Percentiles rank a stretch among this genome's conserved stretches.
Evolutionary conservation across 2,797 vertebrate species (phyloP).

Genomic region (Takifugu rubripes): DNA sequence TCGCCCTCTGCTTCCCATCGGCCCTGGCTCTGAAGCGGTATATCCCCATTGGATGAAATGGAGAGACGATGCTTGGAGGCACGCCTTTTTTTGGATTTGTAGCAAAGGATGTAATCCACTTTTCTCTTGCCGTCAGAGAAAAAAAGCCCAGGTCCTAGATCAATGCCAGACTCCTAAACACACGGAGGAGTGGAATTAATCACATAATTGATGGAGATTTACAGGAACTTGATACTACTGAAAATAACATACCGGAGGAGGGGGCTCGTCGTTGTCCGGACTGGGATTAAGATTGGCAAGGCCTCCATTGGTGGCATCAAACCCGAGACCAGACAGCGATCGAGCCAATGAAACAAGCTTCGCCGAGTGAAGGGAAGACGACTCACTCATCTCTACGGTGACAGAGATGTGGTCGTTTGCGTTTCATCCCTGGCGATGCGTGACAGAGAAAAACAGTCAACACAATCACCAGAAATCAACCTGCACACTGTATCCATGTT

Average conservation of each 20-base stretch:
- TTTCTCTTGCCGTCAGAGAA: conserved; percentile 88
- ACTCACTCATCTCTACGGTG: conserved; percentile 63
- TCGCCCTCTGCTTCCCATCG: conserved; percentile 51
- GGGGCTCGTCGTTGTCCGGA: conserved; percentile 35
- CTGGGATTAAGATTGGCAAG: conserved; percentile 35
- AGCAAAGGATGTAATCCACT: conserved; percentile 91
- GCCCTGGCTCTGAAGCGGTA: conserved; percentile 31
- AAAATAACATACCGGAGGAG: conserved; percentile 47
- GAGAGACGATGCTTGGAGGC: conserved; percentile 56
- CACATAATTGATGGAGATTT: not conserved
- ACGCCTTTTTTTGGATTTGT: conserved; percentile 83
- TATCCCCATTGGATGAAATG: conserved; percentile 80
- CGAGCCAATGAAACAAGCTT: conserved; percentile 79
- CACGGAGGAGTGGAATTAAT: conserved; percentile 8
- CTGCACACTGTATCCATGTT: no score
- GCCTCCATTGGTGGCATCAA: conserved; percentile 57
- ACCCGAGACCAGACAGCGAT: conserved; percentile 56
- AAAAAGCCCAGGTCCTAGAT: conserved; percentile 75
- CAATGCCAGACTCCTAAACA: conserved; percentile 67
- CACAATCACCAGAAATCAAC: not conserved
- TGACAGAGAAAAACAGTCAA: conserved; percentile 4
- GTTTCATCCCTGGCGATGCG: conserved; percentile 72
- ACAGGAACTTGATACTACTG: not conserved
- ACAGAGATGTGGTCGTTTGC: conserved; percentile 66
- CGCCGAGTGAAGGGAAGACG: conserved; percentile 62